A percentile compares a stretch with the other conserved stretches of the same genome.
Evolutionary conservation across 2,888 invertebrate species (phyloP).

Genomic region (Mechanitis messenoides): DNA sequence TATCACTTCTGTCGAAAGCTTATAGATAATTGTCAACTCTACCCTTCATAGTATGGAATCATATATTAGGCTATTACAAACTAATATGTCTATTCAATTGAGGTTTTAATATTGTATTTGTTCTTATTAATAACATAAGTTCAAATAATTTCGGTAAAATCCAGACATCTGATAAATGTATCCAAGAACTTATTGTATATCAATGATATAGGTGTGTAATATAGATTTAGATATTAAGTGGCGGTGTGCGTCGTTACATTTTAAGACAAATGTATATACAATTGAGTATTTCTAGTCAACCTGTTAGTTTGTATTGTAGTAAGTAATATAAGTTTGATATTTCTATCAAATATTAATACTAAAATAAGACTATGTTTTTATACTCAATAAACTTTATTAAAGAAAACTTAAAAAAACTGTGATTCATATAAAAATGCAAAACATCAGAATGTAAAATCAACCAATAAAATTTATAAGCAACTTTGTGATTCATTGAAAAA

Average conservation of each 20-base stretch:
- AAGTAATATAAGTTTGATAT: slow-evolving; percentile 42
- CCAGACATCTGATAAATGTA: too few species aligned
- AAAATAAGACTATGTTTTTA: slow-evolving; percentile 43
- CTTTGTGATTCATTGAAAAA: slow-evolving; percentile 42
- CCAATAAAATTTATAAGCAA: slow-evolving; percentile 64
- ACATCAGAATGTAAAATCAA: slow-evolving; percentile 62
- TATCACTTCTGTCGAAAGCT: too few species aligned
- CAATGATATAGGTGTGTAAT: too few species aligned
- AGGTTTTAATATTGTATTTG: too few species aligned
- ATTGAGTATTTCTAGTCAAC: slow-evolving; percentile 63
- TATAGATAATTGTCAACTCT: too few species aligned
- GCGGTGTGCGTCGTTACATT: neutral
- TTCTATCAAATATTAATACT: slow-evolving; percentile 35
- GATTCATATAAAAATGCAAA: slow-evolving; percentile 44
- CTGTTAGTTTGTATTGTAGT: slow-evolving; percentile 16
- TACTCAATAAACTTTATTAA: slow-evolving; percentile 60
- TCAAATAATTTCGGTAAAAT: too few species aligned
- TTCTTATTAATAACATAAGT: too few species aligned
- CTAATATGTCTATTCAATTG: too few species aligned
- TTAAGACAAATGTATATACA: slow-evolving; percentile 15
- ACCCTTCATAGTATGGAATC: too few species aligned
- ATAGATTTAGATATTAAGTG: neutral
- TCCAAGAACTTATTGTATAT: too few species aligned
- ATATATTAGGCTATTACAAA: too few species aligned
- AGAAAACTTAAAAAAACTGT: slow-evolving; percentile 40